Conservation (phyloP, 2,113 vertebrate species). For the Salminus brasiliensis region DNA sequence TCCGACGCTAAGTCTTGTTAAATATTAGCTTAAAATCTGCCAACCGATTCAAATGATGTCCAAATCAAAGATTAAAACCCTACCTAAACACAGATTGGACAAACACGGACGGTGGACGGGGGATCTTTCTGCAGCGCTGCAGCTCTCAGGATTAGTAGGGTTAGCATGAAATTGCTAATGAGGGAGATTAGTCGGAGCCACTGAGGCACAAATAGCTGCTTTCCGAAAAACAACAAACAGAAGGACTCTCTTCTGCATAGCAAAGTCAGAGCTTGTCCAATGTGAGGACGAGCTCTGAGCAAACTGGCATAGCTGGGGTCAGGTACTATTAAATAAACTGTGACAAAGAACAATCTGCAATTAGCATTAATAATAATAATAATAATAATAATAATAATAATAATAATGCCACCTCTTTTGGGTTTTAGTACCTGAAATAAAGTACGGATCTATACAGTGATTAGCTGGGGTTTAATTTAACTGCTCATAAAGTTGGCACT, state of each 20-base stretch:
- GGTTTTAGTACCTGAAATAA: background rate
- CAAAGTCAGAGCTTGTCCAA: no score
- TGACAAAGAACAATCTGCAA: background rate
- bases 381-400: no score
- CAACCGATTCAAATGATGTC: background rate
- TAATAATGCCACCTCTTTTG: no score
- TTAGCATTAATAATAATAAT: no score
- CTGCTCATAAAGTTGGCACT: background rate
- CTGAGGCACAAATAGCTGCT: conserved; percentile 31
- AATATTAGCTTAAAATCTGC: background rate
- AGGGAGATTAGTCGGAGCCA: conserved; percentile 31
- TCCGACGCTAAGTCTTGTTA: background rate
- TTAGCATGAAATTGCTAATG: conserved; percentile 47
- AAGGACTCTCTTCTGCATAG: background rate
- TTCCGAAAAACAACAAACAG: conserved; percentile 37
- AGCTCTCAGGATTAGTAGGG: conserved; percentile 31
- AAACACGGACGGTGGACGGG: conserved; percentile 1
- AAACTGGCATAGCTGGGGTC: background rate
- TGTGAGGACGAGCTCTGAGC: background rate
- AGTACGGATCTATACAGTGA: background rate
- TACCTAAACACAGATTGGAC: background rate
- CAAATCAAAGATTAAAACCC: background rate
- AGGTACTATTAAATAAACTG: background rate
- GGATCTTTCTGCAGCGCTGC: background rate
- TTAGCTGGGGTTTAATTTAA: background rate